Evolutionary conservation across 2,113 vertebrate genomes (phyloP).

Genomic region (Strix uralensis): DNA sequence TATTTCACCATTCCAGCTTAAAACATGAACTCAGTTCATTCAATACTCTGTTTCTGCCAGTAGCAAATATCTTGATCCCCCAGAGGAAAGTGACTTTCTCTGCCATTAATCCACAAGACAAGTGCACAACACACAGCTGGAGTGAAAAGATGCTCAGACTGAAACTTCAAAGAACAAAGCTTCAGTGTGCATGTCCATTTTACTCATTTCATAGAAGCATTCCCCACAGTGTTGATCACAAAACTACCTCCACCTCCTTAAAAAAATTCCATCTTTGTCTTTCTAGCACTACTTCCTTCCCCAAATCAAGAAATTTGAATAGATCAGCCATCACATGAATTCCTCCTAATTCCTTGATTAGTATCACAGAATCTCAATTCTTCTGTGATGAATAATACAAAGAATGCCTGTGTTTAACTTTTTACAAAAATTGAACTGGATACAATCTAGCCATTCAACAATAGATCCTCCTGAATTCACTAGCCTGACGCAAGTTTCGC

Average conservation of each 20-base stretch:
- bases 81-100: background rate
- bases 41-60: background rate
- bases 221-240: background rate
- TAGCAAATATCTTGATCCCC: background rate
- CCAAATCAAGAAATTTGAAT: background rate
- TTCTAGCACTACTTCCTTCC: background rate
- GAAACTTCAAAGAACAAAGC: background rate
- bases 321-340: background rate
- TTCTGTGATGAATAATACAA: background rate
- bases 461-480: background rate
- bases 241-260: background rate
- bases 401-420: background rate
- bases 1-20: background rate
- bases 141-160: background rate
- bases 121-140: fast-evolving
- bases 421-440: background rate
- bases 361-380: background rate
- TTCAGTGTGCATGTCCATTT: background rate
- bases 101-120: background rate
- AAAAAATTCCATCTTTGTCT: background rate
- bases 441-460: background rate
- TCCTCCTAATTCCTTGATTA: background rate
- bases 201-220: background rate
- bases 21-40: background rate
- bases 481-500: background rate